These are phyloP conservation scores for Varanus salvator DNA, from an alignment of 2,113 vertebrate species.

Conservation along the genomic window DNA sequence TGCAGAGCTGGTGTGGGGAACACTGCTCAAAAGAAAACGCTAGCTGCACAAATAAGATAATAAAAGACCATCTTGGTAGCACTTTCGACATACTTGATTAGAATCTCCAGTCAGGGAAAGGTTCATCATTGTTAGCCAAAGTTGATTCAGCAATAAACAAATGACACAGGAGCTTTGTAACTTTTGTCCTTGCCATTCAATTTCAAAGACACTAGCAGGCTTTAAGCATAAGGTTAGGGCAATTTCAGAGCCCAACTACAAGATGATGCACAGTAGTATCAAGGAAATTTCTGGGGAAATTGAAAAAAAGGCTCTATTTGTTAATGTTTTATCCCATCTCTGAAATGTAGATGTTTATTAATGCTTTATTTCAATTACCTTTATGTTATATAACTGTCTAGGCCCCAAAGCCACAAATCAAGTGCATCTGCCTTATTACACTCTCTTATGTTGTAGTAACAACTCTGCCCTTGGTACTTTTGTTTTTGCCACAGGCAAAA, in stretches of 20 bases:
- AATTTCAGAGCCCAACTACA: not conserved
- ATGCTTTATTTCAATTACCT: not conserved
- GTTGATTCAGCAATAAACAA: conserved; percentile 33
- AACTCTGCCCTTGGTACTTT: conserved; percentile 22
- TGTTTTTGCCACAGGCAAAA: conserved; percentile 20
- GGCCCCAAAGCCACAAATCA: not conserved
- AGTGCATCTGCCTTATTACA: conserved; percentile 11
- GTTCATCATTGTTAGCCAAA: not conserved
- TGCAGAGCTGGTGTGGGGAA: not conserved
- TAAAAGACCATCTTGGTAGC: not conserved
- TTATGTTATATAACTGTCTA: not conserved
- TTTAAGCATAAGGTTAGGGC: conserved; percentile 1
- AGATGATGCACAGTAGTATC: not conserved
- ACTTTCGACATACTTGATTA: conserved; percentile 41
- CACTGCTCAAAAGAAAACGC: conserved; percentile 14
- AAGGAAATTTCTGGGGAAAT: not conserved
- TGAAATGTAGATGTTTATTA: not conserved
- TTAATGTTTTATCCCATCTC: not conserved
- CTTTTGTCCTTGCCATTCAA: conserved; percentile 9
- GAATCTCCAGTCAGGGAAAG: conserved; percentile 31
- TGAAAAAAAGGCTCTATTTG: not conserved
- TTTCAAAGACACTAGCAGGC: not conserved
- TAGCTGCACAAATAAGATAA: not conserved
- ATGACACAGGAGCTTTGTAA: not conserved
- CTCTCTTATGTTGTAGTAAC: conserved; percentile 26